Percentiles rank a stretch among this genome's conserved stretches.
phyloP scores from a whole-genome alignment of 2,113 vertebrate species.

The Clarias macrocephalus region DNA sequence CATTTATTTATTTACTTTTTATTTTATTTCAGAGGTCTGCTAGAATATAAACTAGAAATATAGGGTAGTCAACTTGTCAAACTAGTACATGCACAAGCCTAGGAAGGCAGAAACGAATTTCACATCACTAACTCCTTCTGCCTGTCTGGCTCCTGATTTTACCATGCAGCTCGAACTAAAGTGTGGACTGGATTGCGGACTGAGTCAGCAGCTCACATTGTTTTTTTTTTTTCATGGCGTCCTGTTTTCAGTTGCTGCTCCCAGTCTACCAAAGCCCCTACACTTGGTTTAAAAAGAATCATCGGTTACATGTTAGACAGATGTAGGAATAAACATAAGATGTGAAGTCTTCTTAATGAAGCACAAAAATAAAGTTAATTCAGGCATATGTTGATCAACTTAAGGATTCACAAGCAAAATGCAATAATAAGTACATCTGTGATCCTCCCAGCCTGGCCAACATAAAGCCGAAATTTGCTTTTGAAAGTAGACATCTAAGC shows the following conservation, averaged over 20 bases:
- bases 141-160: conserved; percentile 78
- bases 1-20: not conserved
- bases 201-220: not conserved
- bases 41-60: conserved; percentile 20
- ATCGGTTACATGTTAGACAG: not conserved
- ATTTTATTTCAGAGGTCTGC: not conserved
- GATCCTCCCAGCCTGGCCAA: not conserved
- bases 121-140: conserved; percentile 77
- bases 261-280: not conserved
- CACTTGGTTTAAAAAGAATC: not conserved
- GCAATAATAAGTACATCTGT: not conserved
- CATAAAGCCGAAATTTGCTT: too few relatives aligned
- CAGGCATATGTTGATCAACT: not conserved
- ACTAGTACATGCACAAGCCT: conserved; percentile 66
- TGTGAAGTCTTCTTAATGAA: not conserved
- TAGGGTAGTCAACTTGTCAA: conserved; percentile 33
- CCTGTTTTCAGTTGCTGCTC: not conserved
- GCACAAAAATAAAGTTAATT: not conserved
- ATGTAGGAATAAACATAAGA: not conserved
- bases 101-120: conserved; percentile 83
- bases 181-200: conserved; percentile 56
- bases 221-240: not conserved
- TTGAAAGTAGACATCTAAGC: not conserved
- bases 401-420: not conserved
- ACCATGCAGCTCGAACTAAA: conserved; percentile 64